Base-by-base conservation (phyloP, 2,113 vertebrate genomes). In the Nycticryphes semicollaris region DNA sequence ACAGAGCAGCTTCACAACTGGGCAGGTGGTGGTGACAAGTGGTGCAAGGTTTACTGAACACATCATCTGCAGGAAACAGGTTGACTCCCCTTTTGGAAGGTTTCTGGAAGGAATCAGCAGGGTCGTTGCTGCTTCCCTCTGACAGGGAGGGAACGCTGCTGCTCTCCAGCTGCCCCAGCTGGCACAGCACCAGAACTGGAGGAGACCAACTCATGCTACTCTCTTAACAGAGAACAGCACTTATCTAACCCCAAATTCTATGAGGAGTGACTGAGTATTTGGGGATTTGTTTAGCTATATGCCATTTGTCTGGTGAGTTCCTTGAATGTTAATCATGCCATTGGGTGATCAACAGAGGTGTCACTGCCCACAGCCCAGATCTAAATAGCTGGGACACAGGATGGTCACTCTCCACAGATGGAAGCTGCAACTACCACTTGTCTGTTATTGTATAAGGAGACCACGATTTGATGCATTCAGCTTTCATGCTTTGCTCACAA, bases 401-500 rank as follows among this genome's bases (percentile, higher is more conserved):
- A 35, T 15, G 10, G 20, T 68, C 37, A 51, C 16, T 21, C 56
- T 59, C 67, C 51, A 39, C 8, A 87, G 51, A 39, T 6, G 17
- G 48, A 94, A 87, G 28, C 0, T 90, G 83, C 37, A 10, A 59
- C 25, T 67, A 27, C 31, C 30, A 27, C 23, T 86, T 57, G 5
- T 53, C 66, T 93, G 27, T 37, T 79, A 2, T 33, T 90, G 21
- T 17, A 23, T 57, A 83, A 87, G 43, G 47, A 87, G n/a, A 59
- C 1, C 2, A 3, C 6, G 5, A 59, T 31, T 81, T 56, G 60
- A 84, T 0, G 1, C 22, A 33, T 33, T 87, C 30, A 14, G 30
- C 35, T 92, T 89, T 89, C 16, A 22, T n/a, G 57, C 64, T 43
- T 68, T 60, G 15, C 33, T 78, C 48, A 84, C 79, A 93, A 94